Base-by-base conservation (phyloP, 2,888 invertebrate species). In the Pyrocoelia pectoralis region DNA sequence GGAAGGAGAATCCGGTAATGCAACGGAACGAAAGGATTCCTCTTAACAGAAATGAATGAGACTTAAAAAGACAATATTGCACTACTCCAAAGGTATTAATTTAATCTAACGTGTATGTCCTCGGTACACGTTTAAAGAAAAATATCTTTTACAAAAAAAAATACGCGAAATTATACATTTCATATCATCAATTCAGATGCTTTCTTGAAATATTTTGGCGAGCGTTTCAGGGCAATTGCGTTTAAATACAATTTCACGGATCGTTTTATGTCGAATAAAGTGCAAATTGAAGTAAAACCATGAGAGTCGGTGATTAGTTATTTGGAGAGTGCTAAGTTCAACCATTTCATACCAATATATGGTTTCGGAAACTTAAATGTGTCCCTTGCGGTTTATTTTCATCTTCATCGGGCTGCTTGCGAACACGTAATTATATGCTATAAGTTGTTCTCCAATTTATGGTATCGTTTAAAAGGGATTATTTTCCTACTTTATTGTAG, bases 11-110 rank as follows among this genome's bases (percentile, higher is more conserved):
- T 17, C 41, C 55, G 53, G 59, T 60, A 66, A 64, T 56, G 56
- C 60, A 64, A 57, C 56, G 62, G 57, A 64, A 66, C 58, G 61
- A 65, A 65, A 67, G 63, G 58, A 67, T 63, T 65, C 65, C 49
- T 57, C 56, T 65, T 67, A 67, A 67, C 61, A 61, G 67, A 65
- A 67, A 67, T 61, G 67, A 61, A 67, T 65, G 67, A 67, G 67
- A 65, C 62, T 59, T 56, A 61, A 56, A 65, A 58, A 57, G 51
- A 60, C 65, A 56, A 60, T 62, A 62, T 61, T 62, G 56, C 54
- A 48, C 56, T 38, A 12, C 14, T 14, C 2, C 13, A 29, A 52
- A 38, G 24, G 24, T 15, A 18, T 15, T 18, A 46, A 46, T 46
- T 18, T 18, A 46, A 46, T 46, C 17, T 2, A 10, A n/a, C n/a